Conservation (phyloP, 2,797 vertebrate species). For the Rhinogobio ventralis region DNA sequence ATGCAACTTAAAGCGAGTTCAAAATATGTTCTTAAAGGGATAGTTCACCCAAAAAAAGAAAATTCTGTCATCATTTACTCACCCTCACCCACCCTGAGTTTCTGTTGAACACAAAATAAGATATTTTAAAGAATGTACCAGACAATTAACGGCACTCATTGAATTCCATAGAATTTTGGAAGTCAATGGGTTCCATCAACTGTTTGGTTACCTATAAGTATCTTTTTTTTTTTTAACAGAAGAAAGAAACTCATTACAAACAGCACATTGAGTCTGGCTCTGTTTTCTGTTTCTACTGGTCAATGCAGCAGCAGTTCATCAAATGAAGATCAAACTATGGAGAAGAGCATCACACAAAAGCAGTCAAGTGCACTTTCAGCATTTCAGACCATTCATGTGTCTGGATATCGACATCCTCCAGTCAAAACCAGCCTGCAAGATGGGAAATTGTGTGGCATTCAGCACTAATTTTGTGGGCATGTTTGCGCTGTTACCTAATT, state of each 20-base stretch:
- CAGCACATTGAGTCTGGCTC: background rate
- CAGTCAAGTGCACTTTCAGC: background rate
- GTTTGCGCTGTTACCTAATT: background rate
- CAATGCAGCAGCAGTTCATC: background rate
- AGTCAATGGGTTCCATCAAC: no score
- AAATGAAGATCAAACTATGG: background rate
- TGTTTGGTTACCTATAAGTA: no score
- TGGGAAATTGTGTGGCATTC: background rate
- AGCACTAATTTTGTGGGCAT: slow-evolving; percentile 11
- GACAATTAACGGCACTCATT: no score
- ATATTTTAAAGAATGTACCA: no score
- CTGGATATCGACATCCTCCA: background rate
- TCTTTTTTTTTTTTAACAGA: no score
- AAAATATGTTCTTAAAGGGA: no score
- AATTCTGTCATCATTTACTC: no score
- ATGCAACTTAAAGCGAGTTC: background rate
- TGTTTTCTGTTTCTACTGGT: background rate
- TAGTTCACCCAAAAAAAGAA: no score
- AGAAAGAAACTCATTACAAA: background rate
- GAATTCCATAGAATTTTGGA: no score
- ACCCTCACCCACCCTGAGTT: no score
- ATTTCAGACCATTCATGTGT: background rate
- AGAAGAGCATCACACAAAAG: background rate
- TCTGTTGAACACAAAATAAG: no score
- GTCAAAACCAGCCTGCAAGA: background rate